Conservation (phyloP, 37 sponge, comb jelly and placozoan species). For the Beroe ovata region DNA sequence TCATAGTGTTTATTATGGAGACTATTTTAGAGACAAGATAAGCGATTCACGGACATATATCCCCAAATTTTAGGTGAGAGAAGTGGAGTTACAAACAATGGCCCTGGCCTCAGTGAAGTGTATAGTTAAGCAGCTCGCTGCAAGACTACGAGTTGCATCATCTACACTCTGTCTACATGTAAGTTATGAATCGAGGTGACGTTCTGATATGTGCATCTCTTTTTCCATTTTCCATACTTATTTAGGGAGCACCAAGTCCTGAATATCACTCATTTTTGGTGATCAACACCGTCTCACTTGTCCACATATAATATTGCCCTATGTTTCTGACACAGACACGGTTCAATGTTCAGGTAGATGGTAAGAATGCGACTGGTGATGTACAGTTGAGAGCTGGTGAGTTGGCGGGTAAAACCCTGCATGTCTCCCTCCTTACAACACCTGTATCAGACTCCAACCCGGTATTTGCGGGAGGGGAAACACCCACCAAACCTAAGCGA, state of each 20-base stretch:
- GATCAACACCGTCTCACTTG: no score
- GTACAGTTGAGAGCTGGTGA: conserved; percentile 1
- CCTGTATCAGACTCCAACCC: neutral
- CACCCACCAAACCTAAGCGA: neutral
- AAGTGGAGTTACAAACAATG: neutral
- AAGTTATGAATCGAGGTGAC: no score
- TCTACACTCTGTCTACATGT: neutral
- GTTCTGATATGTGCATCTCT: no score
- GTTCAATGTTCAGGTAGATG: neutral
- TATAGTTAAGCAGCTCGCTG: neutral
- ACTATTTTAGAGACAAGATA: no score
- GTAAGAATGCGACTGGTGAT: conserved; percentile 1
- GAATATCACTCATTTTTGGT: no score
- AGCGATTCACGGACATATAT: no score
- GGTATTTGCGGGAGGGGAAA: neutral
- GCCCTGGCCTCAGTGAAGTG: conserved; percentile 6
- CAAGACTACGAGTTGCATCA: neutral
- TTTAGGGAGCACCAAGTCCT: no score
- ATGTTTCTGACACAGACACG: no score
- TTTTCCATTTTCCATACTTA: no score
- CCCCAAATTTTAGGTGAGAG: no score
- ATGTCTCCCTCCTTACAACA: neutral
- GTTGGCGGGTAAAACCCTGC: neutral
- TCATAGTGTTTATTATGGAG: no score
- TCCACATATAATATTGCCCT: no score